Conservation (phyloP, 92 coral and sea anemone genomes). For the Porites divaricata region DNA sequence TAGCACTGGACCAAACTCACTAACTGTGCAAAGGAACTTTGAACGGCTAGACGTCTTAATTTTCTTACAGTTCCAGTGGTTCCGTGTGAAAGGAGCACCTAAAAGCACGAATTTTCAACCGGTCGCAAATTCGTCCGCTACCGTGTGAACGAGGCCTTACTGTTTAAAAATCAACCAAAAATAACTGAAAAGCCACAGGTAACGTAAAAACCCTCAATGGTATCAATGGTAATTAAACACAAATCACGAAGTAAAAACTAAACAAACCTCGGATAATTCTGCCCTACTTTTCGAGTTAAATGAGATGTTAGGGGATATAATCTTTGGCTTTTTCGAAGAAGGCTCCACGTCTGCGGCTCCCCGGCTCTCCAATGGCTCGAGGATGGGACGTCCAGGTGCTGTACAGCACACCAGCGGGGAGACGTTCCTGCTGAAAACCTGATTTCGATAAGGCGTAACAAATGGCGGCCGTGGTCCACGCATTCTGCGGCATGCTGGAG, state of each 20-base stretch:
- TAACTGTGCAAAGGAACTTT: too few relatives aligned
- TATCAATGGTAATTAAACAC: neutral
- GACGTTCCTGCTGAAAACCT: neutral
- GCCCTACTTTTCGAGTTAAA: neutral
- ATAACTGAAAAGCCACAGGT: too few relatives aligned
- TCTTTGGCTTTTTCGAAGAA: conserved; percentile 15
- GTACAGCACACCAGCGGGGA: conserved; percentile 37
- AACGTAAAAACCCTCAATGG: too few relatives aligned
- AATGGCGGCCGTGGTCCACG: conserved; percentile 42
- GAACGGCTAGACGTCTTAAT: too few relatives aligned
- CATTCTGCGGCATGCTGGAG: conserved; percentile 1
- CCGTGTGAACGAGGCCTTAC: too few relatives aligned
- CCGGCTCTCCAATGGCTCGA: neutral
- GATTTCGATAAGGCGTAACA: conserved; percentile 58
- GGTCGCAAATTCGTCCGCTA: too few relatives aligned
- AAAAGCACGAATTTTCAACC: too few relatives aligned
- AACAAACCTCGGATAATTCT: neutral
- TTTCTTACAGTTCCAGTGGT: too few relatives aligned
- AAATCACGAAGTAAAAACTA: neutral
- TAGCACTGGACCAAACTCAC: too few relatives aligned
- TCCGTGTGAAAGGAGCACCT: too few relatives aligned
- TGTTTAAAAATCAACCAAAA: too few relatives aligned
- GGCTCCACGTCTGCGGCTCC: conserved; percentile 7
- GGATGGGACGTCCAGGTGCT: neutral
- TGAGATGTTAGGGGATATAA: neutral